Conservation (phyloP, 2,888 invertebrate genomes). For the Agrilus cyanescens region DNA sequence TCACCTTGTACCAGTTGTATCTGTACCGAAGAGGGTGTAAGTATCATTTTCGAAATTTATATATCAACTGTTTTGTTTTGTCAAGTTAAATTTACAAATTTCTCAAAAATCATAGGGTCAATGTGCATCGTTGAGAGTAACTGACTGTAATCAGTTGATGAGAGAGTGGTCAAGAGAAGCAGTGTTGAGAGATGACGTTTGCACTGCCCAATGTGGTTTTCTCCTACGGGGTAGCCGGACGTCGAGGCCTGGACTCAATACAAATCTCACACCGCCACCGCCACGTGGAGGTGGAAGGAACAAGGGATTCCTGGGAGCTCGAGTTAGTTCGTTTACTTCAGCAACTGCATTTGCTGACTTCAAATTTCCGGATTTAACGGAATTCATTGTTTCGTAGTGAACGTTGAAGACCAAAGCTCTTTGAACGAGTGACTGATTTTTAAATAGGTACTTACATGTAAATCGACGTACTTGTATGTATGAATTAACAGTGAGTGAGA, state of each 20-base stretch:
- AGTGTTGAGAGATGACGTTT: conserved; percentile 74
- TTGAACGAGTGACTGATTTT: too few relatives aligned
- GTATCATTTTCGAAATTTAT: conserved; percentile 24
- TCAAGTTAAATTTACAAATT: neutral
- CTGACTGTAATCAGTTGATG: conserved; percentile 72
- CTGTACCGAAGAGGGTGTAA: conserved; percentile 75
- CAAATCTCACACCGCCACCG: conserved; percentile 31
- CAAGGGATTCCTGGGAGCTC: conserved; percentile 11
- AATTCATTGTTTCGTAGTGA: conserved; percentile 38
- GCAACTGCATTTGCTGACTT: conserved; percentile 29
- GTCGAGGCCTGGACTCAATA: too few relatives aligned
- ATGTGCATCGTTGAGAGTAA: conserved; percentile 77
- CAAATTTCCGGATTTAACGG: conserved; percentile 67
- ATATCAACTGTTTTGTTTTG: neutral
- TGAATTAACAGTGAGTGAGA: too few relatives aligned
- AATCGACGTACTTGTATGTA: too few relatives aligned
- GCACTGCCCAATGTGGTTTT: conserved; percentile 81
- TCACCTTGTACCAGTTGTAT: conserved; percentile 87
- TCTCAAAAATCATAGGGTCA: conserved; percentile 53
- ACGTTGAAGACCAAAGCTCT: too few relatives aligned
- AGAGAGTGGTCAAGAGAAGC: conserved; percentile 76
- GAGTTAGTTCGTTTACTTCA: too few relatives aligned
- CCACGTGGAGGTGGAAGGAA: conserved; percentile 18
- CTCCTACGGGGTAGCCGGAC: conserved; percentile 36
- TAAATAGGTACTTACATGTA: too few relatives aligned